Evolutionary conservation across 2,113 vertebrate genomes (phyloP).

Genomic region (Ardeotis arabs): DNA sequence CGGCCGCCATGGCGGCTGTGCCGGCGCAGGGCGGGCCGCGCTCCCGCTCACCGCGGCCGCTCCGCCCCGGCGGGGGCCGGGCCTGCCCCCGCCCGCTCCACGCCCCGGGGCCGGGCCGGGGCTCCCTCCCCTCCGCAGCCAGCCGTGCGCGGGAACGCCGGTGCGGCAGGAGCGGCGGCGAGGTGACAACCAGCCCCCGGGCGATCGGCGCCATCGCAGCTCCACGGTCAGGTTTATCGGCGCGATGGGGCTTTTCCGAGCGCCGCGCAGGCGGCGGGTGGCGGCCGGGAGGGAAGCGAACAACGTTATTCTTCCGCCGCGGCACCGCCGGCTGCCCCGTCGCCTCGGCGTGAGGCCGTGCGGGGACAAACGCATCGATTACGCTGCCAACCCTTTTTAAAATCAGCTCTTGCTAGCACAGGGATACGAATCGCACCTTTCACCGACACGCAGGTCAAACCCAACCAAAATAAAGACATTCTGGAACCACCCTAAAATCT

Average conservation of each 20-base stretch:
- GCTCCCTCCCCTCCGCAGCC: neutral
- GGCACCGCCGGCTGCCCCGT: neutral
- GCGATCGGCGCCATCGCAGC: too few species aligned
- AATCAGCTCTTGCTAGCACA: neutral
- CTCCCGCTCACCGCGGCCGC: too few species aligned
- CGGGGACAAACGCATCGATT: rapidly evolving
- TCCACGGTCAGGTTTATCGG: too few species aligned
- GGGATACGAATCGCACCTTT: rapidly evolving
- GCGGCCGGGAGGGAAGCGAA: too few species aligned
- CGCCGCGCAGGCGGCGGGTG: too few species aligned
- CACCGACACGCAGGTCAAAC: neutral
- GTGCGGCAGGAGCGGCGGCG: neutral
- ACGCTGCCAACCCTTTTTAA: rapidly evolving
- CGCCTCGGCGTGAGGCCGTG: rapidly evolving
- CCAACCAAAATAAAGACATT: neutral
- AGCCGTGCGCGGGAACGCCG: neutral
- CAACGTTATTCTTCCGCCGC: rapidly evolving
- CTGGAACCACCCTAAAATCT: neutral
- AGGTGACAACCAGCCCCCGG: too few species aligned
- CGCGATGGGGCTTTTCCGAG: too few species aligned
- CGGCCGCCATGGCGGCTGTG: neutral
- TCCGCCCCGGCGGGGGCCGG: too few species aligned
- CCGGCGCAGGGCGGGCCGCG: neutral
- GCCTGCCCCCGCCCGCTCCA: too few species aligned
- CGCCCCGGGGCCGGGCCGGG: too few species aligned